Evolutionary conservation across 2,888 invertebrate genomes (phyloP).

Genomic region (Agriotes lineatus): DNA sequence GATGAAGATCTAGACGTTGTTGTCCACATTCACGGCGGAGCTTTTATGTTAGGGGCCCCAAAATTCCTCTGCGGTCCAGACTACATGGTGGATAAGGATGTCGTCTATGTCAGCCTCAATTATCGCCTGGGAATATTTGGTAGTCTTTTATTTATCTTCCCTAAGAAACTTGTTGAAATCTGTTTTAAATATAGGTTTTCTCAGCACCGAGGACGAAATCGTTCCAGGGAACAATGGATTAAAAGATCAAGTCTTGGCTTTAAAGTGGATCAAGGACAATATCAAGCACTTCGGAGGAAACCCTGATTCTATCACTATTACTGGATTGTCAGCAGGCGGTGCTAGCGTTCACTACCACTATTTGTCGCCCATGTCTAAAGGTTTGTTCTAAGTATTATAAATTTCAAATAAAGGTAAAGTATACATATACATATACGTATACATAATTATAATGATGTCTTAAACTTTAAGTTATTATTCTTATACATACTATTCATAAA

Average conservation of each 20-base stretch:
- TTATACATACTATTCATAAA: too few species aligned
- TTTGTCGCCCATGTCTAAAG: constrained; percentile 59
- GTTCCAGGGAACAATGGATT: constrained; percentile 62
- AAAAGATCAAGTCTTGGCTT: constrained; percentile 61
- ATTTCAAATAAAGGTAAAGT: too few species aligned
- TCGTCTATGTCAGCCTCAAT: constrained; percentile 59
- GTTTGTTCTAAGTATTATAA: too few species aligned
- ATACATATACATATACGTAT: too few species aligned
- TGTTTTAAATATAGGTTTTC: too few species aligned
- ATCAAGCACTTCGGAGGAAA: constrained; percentile 63
- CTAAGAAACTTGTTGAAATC: too few species aligned
- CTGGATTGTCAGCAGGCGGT: constrained; percentile 62
- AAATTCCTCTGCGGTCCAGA: constrained; percentile 64
- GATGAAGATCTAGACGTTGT: constrained; percentile 64
- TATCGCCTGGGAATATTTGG: constrained; percentile 60
- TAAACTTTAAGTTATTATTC: too few species aligned
- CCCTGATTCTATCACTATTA: constrained; percentile 60
- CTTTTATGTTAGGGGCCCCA: constrained; percentile 65
- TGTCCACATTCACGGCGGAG: constrained; percentile 67
- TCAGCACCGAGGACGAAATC: constrained; percentile 61
- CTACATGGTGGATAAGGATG: constrained; percentile 63
- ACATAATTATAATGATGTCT: too few species aligned
- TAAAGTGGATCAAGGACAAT: constrained; percentile 61
- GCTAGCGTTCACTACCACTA: constrained; percentile 63
- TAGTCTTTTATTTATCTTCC: too few species aligned